phyloP scores from a whole-genome alignment of 1,140 invertebrate species.

The Lordiphosa clarofinis region DNA sequence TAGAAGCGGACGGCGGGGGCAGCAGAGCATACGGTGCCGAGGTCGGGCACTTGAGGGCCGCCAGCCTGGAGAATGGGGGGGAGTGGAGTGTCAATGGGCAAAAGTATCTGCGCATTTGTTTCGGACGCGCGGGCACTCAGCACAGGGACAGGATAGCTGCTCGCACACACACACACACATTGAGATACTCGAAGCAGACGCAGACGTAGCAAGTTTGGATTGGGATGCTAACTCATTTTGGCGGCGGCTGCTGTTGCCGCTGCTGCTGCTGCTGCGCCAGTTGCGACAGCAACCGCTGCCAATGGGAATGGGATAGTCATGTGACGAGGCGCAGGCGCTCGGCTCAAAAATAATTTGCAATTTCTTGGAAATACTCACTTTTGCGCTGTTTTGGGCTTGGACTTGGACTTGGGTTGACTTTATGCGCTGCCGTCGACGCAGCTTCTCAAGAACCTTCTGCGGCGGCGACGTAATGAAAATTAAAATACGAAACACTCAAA shows the following conservation, averaged over 20 bases:
- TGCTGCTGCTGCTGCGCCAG: slow-evolving; percentile 41
- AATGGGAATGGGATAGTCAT: slow-evolving; percentile 7
- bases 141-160: slow-evolving; percentile 15
- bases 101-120: slow-evolving; percentile 52
- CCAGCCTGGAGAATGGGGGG: slow-evolving; percentile 9
- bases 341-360: slow-evolving; percentile 77
- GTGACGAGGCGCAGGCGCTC: slow-evolving; percentile 69
- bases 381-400: slow-evolving; percentile 34
- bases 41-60: slow-evolving; percentile 59
- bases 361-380: slow-evolving; percentile 77
- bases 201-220: slow-evolving; percentile 28
- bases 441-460: slow-evolving; percentile 71
- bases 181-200: slow-evolving; percentile 1
- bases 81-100: slow-evolving; percentile 56
- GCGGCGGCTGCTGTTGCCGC: slow-evolving; percentile 48
- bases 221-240: slow-evolving; percentile 76
- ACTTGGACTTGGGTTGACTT: slow-evolving; percentile 47
- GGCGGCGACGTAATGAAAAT: slow-evolving; percentile 70
- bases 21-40: slow-evolving; percentile 8
- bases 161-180: slow-evolving; percentile 16
- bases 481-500: slow-evolving; percentile 78
- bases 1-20: slow-evolving; percentile 10
- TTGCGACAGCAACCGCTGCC: slow-evolving; percentile 24
- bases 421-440: slow-evolving; percentile 51
- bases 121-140: slow-evolving; percentile 33